These are phyloP conservation scores for Pomatorhinus ruficollis DNA, from an alignment of 2,113 vertebrate species.

Conservation along the genomic window DNA sequence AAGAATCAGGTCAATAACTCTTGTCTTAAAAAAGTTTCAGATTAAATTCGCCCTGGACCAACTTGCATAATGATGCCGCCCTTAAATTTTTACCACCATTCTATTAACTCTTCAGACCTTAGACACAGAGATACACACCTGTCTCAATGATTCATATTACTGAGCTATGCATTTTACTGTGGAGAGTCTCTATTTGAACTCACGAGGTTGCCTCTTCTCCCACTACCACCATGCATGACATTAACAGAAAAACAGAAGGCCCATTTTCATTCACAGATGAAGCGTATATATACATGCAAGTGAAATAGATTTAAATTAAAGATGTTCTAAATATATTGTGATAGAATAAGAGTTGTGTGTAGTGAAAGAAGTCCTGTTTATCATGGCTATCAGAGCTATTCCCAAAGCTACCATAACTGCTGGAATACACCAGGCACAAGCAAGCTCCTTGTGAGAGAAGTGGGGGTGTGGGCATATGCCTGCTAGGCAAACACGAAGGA, in stretches of 20 bases:
- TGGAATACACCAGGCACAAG: background rate
- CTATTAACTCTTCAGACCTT: background rate
- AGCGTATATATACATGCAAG: background rate
- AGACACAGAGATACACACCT: background rate
- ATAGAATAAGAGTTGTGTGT: background rate
- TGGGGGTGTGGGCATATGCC: background rate
- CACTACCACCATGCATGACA: background rate
- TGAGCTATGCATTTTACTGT: background rate
- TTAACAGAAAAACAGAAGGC: background rate
- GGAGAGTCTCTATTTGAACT: background rate
- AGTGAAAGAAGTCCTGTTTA: background rate
- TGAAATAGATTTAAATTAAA: background rate
- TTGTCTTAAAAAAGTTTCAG: conserved; percentile 45
- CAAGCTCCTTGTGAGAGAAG: background rate
- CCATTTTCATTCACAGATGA: background rate
- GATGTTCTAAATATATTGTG: background rate
- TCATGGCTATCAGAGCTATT: background rate
- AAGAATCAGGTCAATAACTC: conserved; percentile 68
- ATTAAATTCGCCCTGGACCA: background rate
- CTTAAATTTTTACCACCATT: background rate
- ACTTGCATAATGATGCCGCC: background rate
- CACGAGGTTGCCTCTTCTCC: background rate
- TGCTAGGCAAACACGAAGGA: background rate
- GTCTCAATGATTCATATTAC: background rate
- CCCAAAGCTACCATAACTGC: background rate